These are phyloP conservation scores for Champsocephalus esox DNA, from an alignment of 2,797 vertebrate genomes.

Conservation along the genomic window DNA sequence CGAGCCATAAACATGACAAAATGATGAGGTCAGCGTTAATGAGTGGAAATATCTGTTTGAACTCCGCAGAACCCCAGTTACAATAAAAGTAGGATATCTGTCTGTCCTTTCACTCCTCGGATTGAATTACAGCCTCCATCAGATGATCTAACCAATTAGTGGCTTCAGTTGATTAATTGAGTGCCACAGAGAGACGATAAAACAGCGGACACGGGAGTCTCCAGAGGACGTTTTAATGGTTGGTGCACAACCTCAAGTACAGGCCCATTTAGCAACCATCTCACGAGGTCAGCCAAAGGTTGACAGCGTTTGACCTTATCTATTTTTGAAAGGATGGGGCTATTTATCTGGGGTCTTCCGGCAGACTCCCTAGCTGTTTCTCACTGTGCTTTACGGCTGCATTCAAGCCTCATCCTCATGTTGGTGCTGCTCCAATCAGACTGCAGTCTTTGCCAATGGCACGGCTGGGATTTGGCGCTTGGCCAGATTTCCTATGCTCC, in stretches of 20 bases:
- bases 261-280: conserved; percentile 62
- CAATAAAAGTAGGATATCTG: conserved; percentile 31
- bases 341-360: conserved; percentile 67
- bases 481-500: conserved; percentile 65
- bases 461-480: conserved; percentile 71
- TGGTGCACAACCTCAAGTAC: conserved; percentile 58
- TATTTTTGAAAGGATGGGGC: conserved; percentile 68
- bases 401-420: conserved; percentile 74
- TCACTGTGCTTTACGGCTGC: conserved; percentile 67
- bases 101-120: conserved; percentile 46
- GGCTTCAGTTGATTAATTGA: conserved; percentile 72
- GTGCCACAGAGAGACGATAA: conserved; percentile 68
- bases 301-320: conserved; percentile 71
- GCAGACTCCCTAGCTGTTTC: conserved; percentile 66
- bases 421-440: conserved; percentile 73
- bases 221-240: conserved; percentile 69
- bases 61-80: conserved; percentile 36
- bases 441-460: conserved; percentile 61
- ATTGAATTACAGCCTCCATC: conserved; percentile 64
- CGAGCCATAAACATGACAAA: conserved; percentile 43
- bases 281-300: conserved; percentile 57
- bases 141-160: conserved; percentile 80
- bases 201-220: conserved; percentile 52
- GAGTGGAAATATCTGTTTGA: conserved; percentile 33
- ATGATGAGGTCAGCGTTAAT: conserved; percentile 55